Percentiles rank a stretch among this genome's conserved stretches.
Evolutionary conservation across 1,140 invertebrate species (phyloP).

Genomic region (Cheumatopsyche charites): DNA sequence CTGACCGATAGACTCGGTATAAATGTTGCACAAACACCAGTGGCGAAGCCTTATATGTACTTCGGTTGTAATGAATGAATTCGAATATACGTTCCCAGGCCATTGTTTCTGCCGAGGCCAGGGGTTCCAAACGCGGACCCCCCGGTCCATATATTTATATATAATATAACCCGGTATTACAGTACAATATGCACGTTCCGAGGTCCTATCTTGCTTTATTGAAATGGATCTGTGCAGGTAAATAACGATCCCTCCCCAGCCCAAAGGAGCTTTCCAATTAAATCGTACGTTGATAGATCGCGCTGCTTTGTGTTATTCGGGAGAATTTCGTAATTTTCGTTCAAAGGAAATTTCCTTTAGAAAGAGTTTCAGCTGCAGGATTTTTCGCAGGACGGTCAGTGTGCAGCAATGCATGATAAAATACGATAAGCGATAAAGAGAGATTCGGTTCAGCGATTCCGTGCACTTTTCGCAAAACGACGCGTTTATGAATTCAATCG

Average conservation of each 20-base stretch:
- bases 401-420: conserved; percentile 3
- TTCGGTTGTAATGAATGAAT: conserved; percentile 23
- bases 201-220: neutral
- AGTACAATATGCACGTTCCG: neutral
- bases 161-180: neutral
- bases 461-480: neutral
- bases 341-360: too few species aligned
- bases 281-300: neutral
- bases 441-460: neutral
- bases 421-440: neutral
- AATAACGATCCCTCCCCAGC: neutral
- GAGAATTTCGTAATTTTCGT: too few species aligned
- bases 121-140: neutral
- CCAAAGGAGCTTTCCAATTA: conserved; percentile 11
- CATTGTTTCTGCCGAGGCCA: conserved; percentile 41
- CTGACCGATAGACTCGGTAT: conserved; percentile 38
- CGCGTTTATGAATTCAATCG: neutral
- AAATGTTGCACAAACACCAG: conserved; percentile 41
- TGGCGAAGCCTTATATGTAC: conserved; percentile 41
- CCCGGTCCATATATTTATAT: neutral
- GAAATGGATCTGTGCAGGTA: neutral
- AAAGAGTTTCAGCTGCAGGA: too few species aligned
- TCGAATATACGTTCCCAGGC: conserved; percentile 40
- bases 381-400: neutral
- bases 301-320: too few species aligned